phyloP scores from a whole-genome alignment of 1,140 invertebrate species.

The Drosophila takahashii region DNA sequence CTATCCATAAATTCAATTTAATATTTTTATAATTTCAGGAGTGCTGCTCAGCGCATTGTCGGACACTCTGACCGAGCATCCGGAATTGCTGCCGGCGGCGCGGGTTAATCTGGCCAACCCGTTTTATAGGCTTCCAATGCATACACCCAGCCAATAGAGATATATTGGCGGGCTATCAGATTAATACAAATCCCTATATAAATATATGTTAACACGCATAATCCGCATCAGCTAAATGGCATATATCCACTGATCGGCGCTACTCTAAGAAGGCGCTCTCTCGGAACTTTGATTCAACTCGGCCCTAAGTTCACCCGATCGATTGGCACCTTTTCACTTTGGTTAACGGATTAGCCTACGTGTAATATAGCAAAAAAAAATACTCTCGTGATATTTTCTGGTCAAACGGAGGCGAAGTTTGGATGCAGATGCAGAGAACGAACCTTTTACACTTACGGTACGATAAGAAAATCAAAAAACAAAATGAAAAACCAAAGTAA shows the following conservation, averaged over 20 bases:
- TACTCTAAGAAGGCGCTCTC: conserved; percentile 68
- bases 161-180: conserved; percentile 42
- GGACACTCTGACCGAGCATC: conserved; percentile 89
- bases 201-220: conserved; percentile 59
- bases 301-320: conserved; percentile 41
- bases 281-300: conserved; percentile 53
- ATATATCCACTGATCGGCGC: conserved; percentile 33
- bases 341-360: conserved; percentile 48
- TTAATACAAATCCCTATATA: conserved; percentile 45
- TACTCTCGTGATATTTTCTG: conserved; percentile 75
- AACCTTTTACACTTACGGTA: conserved; percentile 51
- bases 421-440: conserved; percentile 8
- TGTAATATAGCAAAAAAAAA: conserved; percentile 69
- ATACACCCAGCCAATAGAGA: conserved; percentile 62
- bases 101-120: conserved; percentile 79
- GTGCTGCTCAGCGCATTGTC: conserved; percentile 89
- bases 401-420: conserved; percentile 16
- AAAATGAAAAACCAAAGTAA: conserved; percentile 7
- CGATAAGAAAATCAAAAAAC: conserved; percentile 37
- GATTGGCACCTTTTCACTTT: conserved; percentile 44
- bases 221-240: conserved; percentile 55
- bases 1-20: too few species aligned
- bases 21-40: conserved; percentile 84
- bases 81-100: conserved; percentile 87
- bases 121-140: conserved; percentile 74